These are phyloP conservation scores for Chitala chitala DNA, from an alignment of 2,113 vertebrate genomes.

Conservation along the genomic window DNA sequence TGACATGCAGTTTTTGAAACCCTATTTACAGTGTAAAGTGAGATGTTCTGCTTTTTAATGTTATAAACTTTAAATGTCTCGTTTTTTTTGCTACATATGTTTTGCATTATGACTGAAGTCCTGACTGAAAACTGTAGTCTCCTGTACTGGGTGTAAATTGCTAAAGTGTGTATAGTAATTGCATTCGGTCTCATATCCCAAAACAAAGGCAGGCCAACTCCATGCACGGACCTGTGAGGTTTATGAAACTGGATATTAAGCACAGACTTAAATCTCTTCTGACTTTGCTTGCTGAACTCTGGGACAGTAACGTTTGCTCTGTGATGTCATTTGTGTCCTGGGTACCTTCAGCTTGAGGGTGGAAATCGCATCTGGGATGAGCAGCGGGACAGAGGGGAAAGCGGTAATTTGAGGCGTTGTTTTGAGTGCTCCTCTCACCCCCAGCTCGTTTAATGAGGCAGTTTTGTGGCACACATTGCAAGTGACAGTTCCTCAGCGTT, in stretches of 20 bases:
- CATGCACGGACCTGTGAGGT: no score
- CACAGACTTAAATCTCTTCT: no score
- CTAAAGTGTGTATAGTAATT: no score
- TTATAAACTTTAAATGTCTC: no score
- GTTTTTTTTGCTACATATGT: no score
- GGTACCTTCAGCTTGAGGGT: background rate
- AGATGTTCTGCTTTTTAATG: no score
- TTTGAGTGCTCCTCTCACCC: background rate
- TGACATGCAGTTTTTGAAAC: no score
- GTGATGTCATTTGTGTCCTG: background rate
- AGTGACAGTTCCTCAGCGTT: constrained; percentile 35
- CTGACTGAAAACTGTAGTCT: no score
- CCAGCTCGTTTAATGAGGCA: constrained; percentile 12
- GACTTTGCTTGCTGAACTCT: background rate
- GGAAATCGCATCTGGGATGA: background rate
- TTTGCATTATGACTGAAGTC: no score
- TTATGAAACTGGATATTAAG: background rate
- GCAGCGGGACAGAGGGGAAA: background rate
- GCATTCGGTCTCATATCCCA: no score
- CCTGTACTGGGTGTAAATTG: no score
- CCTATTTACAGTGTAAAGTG: no score
- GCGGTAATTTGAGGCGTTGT: constrained; percentile 4
- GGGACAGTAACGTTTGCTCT: background rate
- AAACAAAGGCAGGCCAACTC: background rate
- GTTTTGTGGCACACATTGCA: constrained; percentile 13